phyloP scores from a whole-genome alignment of 2,113 vertebrate species.

The Pionites leucogaster region DNA sequence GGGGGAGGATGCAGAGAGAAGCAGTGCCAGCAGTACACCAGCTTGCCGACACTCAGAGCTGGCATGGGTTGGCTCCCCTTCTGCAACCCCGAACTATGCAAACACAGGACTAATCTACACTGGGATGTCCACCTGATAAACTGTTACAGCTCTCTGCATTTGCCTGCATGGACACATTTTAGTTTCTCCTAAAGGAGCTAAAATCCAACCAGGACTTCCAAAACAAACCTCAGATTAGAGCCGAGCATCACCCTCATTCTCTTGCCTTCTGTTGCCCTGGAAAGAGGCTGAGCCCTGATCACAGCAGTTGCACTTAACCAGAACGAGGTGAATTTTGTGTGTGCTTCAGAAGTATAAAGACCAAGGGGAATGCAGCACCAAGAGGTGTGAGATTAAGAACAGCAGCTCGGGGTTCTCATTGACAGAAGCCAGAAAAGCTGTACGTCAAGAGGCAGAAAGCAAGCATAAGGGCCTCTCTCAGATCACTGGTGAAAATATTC shows the following conservation, averaged over 20 bases:
- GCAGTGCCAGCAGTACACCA: not conserved
- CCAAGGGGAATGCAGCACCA: not conserved
- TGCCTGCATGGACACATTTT: not conserved
- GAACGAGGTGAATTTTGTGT: not conserved
- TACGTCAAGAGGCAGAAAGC: fast-evolving
- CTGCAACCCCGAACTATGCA: not conserved
- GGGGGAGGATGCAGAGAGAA: not conserved
- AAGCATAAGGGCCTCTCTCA: not conserved
- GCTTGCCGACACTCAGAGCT: not conserved
- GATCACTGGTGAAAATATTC: not conserved
- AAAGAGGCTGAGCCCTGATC: not conserved
- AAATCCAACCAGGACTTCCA: not conserved
- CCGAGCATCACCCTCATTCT: not conserved
- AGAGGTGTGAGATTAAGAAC: not conserved
- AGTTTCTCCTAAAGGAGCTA: not conserved
- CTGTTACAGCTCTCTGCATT: not conserved
- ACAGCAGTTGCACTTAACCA: not conserved
- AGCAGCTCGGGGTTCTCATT: not conserved
- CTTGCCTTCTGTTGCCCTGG: not conserved
- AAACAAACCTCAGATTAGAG: not conserved
- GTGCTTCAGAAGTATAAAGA: not conserved
- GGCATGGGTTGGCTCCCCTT: not conserved
- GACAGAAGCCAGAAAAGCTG: fast-evolving
- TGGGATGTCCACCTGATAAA: not conserved
- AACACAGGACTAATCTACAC: fast-evolving